A percentile compares a stretch with the other conserved stretches of the same genome.
phyloP scores from a whole-genome alignment of 1,140 invertebrate genomes.

The Araneus ventricosus region DNA sequence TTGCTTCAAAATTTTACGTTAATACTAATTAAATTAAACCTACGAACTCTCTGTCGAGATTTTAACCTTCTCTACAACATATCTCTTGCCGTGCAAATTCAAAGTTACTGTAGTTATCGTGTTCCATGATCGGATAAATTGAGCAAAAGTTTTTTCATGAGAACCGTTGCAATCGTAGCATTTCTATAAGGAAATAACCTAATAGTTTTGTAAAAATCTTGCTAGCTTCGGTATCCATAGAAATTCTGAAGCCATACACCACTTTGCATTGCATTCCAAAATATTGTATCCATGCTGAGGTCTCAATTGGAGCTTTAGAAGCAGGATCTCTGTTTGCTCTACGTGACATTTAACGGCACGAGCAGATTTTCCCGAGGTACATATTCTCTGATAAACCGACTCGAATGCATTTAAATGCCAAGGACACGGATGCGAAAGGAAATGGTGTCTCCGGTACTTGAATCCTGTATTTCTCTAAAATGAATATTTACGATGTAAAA shows the following conservation, averaged over 20 bases:
- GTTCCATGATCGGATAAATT: too few relatives aligned
- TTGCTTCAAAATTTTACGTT: too few relatives aligned
- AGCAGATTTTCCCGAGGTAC: background rate
- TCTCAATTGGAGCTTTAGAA: constrained; percentile 1
- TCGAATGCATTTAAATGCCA: constrained; percentile 19
- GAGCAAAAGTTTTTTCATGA: too few relatives aligned
- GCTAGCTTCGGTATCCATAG: too few relatives aligned
- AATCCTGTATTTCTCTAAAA: background rate
- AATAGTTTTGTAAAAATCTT: too few relatives aligned
- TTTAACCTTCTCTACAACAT: too few relatives aligned
- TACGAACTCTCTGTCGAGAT: too few relatives aligned
- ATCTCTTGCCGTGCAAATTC: too few relatives aligned
- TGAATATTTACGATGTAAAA: constrained; percentile 33
- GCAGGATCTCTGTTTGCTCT: background rate
- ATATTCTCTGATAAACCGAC: background rate
- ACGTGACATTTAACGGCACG: background rate
- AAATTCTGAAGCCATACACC: background rate
- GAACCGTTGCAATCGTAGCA: too few relatives aligned
- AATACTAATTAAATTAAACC: too few relatives aligned
- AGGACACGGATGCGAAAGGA: background rate
- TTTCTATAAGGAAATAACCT: too few relatives aligned
- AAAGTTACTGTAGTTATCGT: too few relatives aligned
- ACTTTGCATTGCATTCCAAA: background rate
- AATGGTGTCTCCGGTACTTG: background rate
- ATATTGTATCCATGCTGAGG: background rate